These are phyloP conservation scores for Portevinia maculata DNA, from an alignment of 2,888 invertebrate genomes.

Conservation along the genomic window DNA sequence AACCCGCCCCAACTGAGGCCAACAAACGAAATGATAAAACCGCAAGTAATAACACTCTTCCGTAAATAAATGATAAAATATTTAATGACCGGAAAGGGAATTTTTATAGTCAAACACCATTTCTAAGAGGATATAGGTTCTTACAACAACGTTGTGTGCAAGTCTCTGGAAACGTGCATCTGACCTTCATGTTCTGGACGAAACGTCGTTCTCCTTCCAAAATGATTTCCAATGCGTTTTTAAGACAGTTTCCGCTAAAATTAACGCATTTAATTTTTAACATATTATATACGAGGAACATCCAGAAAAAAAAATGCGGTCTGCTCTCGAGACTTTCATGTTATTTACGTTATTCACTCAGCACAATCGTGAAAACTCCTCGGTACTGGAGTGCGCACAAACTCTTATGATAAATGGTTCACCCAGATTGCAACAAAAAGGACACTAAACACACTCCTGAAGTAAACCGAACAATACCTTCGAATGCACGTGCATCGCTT, in stretches of 20 bases:
- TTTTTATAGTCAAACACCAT: background rate
- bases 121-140: too few relatives aligned
- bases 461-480: background rate
- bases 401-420: conserved; percentile 35
- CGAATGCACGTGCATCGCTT: background rate
- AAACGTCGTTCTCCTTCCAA: conserved; percentile 16
- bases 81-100: background rate
- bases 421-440: conserved; percentile 1
- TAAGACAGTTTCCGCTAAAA: too few relatives aligned
- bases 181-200: background rate
- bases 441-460: conserved; percentile 18
- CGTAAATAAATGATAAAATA: conserved; percentile 9
- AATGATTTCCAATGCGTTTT: too few relatives aligned
- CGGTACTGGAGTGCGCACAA: background rate
- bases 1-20: background rate
- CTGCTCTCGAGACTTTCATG: background rate
- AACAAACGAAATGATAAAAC: conserved; percentile 25
- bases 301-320: conserved; percentile 3
- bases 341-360: conserved; percentile 3
- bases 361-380: background rate
- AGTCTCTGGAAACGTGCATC: background rate
- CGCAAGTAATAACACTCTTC: background rate
- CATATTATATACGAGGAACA: background rate
- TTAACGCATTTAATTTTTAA: too few relatives aligned
- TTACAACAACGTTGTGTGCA: background rate